phyloP scores from a whole-genome alignment of 2,113 vertebrate genomes.

The Hippocampus zosterae region DNA sequence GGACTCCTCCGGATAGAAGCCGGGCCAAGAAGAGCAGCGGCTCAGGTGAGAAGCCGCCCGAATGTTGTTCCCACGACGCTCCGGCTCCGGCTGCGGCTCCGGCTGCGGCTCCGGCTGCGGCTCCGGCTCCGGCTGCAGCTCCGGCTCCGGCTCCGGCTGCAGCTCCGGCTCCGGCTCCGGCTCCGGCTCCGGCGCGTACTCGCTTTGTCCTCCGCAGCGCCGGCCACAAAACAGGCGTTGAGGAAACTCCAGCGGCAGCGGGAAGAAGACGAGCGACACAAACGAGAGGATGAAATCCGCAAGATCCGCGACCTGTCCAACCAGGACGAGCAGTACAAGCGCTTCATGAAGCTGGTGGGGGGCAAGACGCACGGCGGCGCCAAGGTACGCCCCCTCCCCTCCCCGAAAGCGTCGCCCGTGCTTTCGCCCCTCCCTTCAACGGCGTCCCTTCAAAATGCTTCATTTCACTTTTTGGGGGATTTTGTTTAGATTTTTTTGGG shows the following conservation, averaged over 20 bases:
- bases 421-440: neutral
- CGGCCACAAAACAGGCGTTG: conserved; percentile 78
- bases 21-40: conserved; percentile 78
- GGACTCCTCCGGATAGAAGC: conserved; percentile 66
- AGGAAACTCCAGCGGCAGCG: conserved; percentile 85
- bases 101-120: no score
- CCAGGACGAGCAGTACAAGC: conserved; percentile 97
- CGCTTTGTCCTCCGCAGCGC: conserved; percentile 22
- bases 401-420: no score
- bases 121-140: no score
- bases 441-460: no score
- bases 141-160: no score
- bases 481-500: no score
- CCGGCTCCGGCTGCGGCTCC: no score
- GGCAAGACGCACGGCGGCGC: conserved; percentile 78
- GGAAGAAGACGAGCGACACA: conserved; percentile 88
- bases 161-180: no score
- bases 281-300: conserved; percentile 93
- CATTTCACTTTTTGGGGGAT: no score
- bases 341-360: conserved; percentile 97
- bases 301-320: conserved; percentile 93
- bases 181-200: no score
- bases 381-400: conserved; percentile 69
- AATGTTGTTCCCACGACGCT: no score
- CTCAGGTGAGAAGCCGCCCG: conserved; percentile 47